Conservation (phyloP, 2,113 vertebrate genomes). For the Colaptes auratus region DNA sequence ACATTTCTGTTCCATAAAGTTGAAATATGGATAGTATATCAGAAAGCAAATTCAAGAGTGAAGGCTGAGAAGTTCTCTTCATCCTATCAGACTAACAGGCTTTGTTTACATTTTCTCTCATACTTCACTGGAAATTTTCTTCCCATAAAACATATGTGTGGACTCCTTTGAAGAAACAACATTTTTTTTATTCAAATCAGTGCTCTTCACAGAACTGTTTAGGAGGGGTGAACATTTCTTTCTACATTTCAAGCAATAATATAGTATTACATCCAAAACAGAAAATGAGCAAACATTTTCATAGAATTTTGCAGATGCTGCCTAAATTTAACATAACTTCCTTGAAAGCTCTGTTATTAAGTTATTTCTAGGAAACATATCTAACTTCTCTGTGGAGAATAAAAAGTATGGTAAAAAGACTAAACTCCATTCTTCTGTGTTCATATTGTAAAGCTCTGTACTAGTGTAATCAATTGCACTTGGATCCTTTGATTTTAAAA, state of each 20-base stretch:
- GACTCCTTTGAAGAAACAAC: neutral
- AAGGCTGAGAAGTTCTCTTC: neutral
- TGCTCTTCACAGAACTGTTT: neutral
- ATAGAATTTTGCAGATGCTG: neutral
- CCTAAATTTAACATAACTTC: neutral
- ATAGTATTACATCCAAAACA: neutral
- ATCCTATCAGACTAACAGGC: neutral
- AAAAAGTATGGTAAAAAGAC: neutral
- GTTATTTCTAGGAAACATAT: neutral
- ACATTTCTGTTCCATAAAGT: neutral
- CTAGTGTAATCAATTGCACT: neutral
- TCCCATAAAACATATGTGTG: neutral
- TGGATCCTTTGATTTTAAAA: neutral
- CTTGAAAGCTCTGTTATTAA: neutral
- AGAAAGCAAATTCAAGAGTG: conserved; percentile 16
- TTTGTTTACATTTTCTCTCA: neutral
- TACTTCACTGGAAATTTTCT: neutral
- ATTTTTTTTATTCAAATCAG: neutral
- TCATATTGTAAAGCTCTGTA: neutral
- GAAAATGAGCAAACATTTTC: neutral
- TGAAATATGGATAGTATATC: neutral
- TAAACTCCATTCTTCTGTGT: neutral
- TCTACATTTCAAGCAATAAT: neutral
- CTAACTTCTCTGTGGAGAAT: neutral
- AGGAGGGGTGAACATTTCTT: neutral